Conservation (phyloP, 2,113 vertebrate species). For the Pygoscelis antarcticus region DNA sequence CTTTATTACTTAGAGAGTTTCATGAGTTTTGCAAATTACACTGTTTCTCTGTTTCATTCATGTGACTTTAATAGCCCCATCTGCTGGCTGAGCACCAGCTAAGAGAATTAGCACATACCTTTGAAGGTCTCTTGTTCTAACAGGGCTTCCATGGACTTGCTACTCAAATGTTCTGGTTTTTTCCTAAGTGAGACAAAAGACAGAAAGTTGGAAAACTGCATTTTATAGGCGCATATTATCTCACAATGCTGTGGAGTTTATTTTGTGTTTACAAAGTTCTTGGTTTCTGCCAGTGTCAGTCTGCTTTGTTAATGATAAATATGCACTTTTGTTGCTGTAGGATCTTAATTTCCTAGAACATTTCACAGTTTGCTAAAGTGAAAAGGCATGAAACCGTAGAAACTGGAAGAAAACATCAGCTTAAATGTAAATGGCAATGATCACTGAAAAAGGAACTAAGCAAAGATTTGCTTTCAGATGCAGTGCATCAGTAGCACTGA, state of each 20-base stretch:
- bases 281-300: background rate
- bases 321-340: background rate
- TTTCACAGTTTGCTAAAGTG: background rate
- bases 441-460: background rate
- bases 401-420: background rate
- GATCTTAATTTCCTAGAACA: background rate
- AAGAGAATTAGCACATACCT: background rate
- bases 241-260: background rate
- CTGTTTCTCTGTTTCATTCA: constrained; percentile 14
- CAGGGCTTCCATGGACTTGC: background rate
- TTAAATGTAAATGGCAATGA: background rate
- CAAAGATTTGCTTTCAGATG: background rate
- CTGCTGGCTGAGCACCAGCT: constrained; percentile 53
- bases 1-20: constrained; percentile 5
- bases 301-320: background rate
- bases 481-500: background rate
- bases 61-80: constrained; percentile 63
- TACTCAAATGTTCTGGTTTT: background rate
- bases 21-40: constrained; percentile 25
- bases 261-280: background rate
- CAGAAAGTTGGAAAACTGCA: background rate
- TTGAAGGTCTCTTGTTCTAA: background rate
- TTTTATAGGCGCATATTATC: background rate
- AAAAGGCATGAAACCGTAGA: background rate
- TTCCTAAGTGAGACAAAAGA: background rate